Evolutionary conservation across 2,797 vertebrate genomes (phyloP).

Genomic region (Capromys pilorides): DNA sequence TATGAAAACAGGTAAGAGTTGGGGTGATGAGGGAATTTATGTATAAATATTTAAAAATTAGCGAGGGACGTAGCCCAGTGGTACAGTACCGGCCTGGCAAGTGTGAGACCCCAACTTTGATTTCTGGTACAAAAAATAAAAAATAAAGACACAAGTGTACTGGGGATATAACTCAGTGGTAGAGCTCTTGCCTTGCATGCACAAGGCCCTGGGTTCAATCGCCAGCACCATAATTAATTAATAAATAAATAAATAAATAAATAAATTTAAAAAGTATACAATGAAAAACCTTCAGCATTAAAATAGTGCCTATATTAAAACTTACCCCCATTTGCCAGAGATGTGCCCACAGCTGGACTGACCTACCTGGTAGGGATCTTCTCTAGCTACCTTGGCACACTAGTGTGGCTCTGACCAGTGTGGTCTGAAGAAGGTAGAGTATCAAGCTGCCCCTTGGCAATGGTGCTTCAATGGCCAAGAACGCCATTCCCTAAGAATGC

Average conservation of each 20-base stretch:
- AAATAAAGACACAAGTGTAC: too few relatives aligned
- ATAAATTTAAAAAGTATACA: conserved; percentile 1
- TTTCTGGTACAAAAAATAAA: too few relatives aligned
- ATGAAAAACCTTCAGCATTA: not conserved
- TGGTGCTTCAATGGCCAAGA: not conserved
- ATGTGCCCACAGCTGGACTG: not conserved
- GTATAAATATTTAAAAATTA: conserved; percentile 11
- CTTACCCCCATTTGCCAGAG: not conserved
- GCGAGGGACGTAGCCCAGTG: not conserved
- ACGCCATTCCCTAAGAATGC: not conserved
- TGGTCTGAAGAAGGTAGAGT: not conserved
- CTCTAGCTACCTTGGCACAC: not conserved
- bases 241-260: too few relatives aligned
- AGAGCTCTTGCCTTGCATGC: too few relatives aligned
- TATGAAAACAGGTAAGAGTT: not conserved
- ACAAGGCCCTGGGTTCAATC: too few relatives aligned
- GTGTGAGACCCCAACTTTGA: too few relatives aligned
- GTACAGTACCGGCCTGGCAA: too few relatives aligned
- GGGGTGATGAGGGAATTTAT: not conserved
- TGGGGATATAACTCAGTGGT: too few relatives aligned
- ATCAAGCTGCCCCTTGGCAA: not conserved
- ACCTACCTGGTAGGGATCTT: not conserved
- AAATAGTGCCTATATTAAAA: conserved; percentile 20
- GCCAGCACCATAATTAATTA: too few relatives aligned
- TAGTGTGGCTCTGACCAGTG: not conserved